Percentiles rank a stretch among this genome's conserved stretches.
Conservation (phyloP, 1,140 invertebrate species). For the Drosophila cardini region DNA sequence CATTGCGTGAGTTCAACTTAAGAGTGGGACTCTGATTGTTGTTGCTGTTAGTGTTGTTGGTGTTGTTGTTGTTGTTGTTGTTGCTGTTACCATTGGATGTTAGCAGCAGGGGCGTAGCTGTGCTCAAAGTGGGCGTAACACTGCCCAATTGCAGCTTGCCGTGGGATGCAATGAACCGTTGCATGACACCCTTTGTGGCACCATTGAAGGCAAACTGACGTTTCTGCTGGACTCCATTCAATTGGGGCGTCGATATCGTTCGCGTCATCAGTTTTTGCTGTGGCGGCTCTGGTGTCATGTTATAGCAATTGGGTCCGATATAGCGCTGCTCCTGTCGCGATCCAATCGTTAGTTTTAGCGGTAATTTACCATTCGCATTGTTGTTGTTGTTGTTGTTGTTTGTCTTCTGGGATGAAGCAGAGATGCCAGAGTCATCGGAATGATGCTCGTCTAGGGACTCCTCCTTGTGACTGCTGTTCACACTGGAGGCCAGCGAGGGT, state of each 20-base stretch:
- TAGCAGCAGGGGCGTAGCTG: constrained; percentile 18
- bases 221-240: constrained; percentile 82
- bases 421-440: constrained; percentile 80
- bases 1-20: constrained; percentile 66
- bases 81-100: constrained; percentile 14
- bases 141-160: constrained; percentile 86
- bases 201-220: constrained; percentile 87
- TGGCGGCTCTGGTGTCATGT: constrained; percentile 85
- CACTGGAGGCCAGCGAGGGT: constrained; percentile 70
- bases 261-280: constrained; percentile 86
- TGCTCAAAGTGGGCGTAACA: constrained; percentile 30
- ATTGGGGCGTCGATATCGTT: constrained; percentile 87
- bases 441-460: constrained; percentile 79
- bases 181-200: constrained; percentile 90
- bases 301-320: constrained; percentile 83
- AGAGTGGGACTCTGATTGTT: constrained; percentile 33
- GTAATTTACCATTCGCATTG: constrained; percentile 23
- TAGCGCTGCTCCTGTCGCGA: constrained; percentile 70
- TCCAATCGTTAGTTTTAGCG: constrained; percentile 55
- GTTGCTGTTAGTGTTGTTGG: constrained; percentile 9
- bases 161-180: constrained; percentile 90
- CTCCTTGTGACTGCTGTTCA: constrained; percentile 75
- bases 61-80: not conserved
- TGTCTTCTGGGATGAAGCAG: constrained; percentile 72
- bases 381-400: constrained; percentile 35